Conservation (phyloP, 2,113 vertebrate species). For the Gnathonemus echidnorhynchus region DNA sequence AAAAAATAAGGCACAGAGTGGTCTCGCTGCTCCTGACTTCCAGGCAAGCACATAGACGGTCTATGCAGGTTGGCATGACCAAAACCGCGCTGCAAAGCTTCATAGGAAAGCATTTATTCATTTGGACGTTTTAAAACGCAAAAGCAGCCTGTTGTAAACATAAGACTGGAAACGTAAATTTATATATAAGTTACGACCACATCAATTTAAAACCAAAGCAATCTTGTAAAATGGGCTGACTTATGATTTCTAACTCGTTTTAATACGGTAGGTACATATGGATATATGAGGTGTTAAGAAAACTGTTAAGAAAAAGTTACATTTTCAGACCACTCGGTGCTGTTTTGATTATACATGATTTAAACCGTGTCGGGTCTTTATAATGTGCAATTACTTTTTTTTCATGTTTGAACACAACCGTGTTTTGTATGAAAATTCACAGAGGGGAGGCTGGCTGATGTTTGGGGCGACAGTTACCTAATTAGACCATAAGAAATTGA, state of each 20-base stretch:
- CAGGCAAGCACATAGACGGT: neutral
- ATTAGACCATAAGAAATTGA: conserved; percentile 96
- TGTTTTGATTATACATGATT: conserved; percentile 24
- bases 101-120: neutral
- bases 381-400: conserved; percentile 26
- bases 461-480: conserved; percentile 83
- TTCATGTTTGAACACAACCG: conserved; percentile 24
- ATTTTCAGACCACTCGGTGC: conserved; percentile 1
- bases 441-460: conserved; percentile 68
- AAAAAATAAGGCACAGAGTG: neutral
- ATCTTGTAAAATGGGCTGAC: neutral
- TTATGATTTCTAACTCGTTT: neutral
- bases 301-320: neutral
- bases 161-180: neutral
- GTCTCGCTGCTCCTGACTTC: too few relatives aligned
- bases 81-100: neutral
- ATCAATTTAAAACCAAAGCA: neutral
- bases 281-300: neutral
- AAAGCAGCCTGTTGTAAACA: neutral
- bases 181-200: neutral
- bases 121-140: neutral
- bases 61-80: neutral
- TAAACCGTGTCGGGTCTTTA: conserved; percentile 23
- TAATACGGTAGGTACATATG: neutral
- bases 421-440: conserved; percentile 42